A percentile compares a stretch with the other conserved stretches of the same genome.
Evolutionary conservation across 2,113 vertebrate species (phyloP).

Genomic region (Phycodurus eques): DNA sequence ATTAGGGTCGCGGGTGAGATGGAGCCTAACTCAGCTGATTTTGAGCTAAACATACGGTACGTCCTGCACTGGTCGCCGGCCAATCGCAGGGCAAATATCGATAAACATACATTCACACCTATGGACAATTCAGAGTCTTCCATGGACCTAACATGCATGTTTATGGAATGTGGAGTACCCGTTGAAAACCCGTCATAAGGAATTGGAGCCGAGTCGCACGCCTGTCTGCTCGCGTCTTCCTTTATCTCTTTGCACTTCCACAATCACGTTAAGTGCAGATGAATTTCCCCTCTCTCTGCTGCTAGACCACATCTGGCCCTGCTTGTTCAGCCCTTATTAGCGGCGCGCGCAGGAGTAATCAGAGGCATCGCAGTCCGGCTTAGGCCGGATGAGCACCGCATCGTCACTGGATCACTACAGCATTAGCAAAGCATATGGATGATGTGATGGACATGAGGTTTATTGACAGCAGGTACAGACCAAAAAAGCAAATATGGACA

Average conservation of each 20-base stretch:
- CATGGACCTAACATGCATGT: too few relatives aligned
- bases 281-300: slow-evolving; percentile 30
- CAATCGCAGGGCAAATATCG: not conserved
- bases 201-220: slow-evolving; percentile 13
- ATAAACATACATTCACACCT: too few relatives aligned
- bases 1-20: not conserved
- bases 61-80: too few relatives aligned
- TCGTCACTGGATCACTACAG: slow-evolving; percentile 18
- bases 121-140: too few relatives aligned
- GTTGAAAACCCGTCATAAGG: not conserved
- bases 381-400: slow-evolving; percentile 51
- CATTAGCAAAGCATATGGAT: not conserved
- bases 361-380: slow-evolving; percentile 41
- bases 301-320: slow-evolving; percentile 55
- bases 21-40: not conserved
- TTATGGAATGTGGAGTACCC: too few relatives aligned
- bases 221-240: not conserved
- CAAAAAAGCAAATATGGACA: not conserved
- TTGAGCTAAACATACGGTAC: not conserved
- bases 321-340: slow-evolving; percentile 59
- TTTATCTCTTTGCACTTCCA: slow-evolving; percentile 35
- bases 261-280: slow-evolving; percentile 41
- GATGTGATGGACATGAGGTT: not conserved
- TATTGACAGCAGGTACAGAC: not conserved
- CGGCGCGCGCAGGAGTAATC: slow-evolving; percentile 61